phyloP scores from a whole-genome alignment of 2,888 invertebrate species.

The Coleophora flavipennella region DNA sequence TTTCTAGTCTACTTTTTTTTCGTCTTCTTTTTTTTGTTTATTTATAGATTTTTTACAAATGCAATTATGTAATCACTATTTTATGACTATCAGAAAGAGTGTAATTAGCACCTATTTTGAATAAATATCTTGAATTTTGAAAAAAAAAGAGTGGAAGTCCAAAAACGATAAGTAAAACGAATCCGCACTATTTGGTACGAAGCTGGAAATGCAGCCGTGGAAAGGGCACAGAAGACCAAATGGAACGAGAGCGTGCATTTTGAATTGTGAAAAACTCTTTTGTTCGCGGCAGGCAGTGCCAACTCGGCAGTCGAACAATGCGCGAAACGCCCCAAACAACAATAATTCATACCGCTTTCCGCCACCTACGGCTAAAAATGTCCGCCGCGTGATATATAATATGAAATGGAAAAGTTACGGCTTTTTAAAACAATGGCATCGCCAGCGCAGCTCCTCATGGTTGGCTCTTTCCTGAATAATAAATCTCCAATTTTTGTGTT shows the following conservation, averaged over 20 bases:
- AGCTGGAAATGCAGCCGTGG: conserved; percentile 65
- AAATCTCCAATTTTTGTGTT: conserved; percentile 35
- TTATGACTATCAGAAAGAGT: no score
- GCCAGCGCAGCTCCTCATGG: conserved; percentile 30
- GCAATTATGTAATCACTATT: no score
- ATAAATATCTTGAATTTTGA: no score
- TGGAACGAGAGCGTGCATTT: conserved; percentile 70
- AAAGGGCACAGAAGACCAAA: conserved; percentile 68
- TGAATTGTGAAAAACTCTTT: conserved; percentile 68
- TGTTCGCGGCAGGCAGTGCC: conserved; percentile 56
- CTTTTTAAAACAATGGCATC: conserved; percentile 66
- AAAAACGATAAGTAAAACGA: conserved; percentile 50
- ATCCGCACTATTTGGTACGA: conserved; percentile 63
- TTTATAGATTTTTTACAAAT: no score
- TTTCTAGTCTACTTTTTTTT: no score
- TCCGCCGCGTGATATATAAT: conserved; percentile 68
- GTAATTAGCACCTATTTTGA: no score
- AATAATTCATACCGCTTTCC: conserved; percentile 72
- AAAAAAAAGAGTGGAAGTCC: no score
- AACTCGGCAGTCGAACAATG: conserved; percentile 61
- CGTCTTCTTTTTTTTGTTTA: no score
- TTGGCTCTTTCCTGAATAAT: conserved; percentile 47
- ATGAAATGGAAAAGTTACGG: conserved; percentile 67
- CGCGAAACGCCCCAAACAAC: conserved; percentile 65
- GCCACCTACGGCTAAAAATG: conserved; percentile 72